Evolutionary conservation across 2,888 invertebrate species (phyloP).

Genomic region (Dysmachus trigonus): DNA sequence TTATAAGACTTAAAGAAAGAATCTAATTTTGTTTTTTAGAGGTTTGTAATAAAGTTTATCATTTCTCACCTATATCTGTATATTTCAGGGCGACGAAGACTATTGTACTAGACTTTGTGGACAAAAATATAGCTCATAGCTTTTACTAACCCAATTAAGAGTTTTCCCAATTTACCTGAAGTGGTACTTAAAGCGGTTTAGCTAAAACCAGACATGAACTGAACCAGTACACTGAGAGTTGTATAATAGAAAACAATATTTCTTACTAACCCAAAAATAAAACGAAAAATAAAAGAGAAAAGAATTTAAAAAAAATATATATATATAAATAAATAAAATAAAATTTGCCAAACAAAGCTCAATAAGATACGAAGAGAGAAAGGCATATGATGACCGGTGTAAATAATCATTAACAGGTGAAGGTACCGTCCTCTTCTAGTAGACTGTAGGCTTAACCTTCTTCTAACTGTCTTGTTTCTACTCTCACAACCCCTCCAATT

Average conservation of each 20-base stretch:
- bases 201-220: neutral
- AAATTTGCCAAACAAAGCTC: neutral
- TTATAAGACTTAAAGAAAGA: constrained; percentile 30
- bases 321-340: neutral
- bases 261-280: constrained; percentile 25
- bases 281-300: constrained; percentile 33
- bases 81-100: constrained; percentile 73
- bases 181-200: constrained; percentile 24
- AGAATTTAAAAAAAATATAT: neutral
- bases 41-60: constrained; percentile 22
- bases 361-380: constrained; percentile 33
- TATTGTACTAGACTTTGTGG: constrained; percentile 68
- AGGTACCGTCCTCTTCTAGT: neutral
- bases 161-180: constrained; percentile 29
- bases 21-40: constrained; percentile 39
- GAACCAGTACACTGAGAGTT: constrained; percentile 15
- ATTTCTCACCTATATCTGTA: constrained; percentile 62
- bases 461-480: neutral
- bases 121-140: constrained; percentile 44
- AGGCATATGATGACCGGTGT: constrained; percentile 6
- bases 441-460: neutral
- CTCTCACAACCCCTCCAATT: neutral
- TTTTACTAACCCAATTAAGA: constrained; percentile 45
- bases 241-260: constrained; percentile 11
- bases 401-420: constrained; percentile 27